Evolutionary conservation across 2,888 invertebrate species (phyloP).

Genomic region (Drosophila niveifrons): DNA sequence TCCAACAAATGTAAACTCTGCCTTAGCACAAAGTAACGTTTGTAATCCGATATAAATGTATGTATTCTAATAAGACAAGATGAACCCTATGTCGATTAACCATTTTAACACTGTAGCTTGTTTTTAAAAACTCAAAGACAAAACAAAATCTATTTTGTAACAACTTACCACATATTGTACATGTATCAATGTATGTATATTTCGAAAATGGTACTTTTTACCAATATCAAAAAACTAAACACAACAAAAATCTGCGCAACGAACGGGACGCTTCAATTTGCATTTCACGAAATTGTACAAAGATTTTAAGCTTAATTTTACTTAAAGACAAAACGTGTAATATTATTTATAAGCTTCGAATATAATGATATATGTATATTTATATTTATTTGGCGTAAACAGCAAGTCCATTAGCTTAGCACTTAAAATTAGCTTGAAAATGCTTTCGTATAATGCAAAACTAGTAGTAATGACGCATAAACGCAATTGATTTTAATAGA

Average conservation of each 20-base stretch:
- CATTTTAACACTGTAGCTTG: conserved; percentile 32
- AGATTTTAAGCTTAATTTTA: conserved; percentile 46
- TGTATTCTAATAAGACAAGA: conserved; percentile 49
- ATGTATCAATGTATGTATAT: conserved; percentile 35
- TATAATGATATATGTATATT: conserved; percentile 30
- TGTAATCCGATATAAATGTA: conserved; percentile 43
- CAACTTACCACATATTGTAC: conserved; percentile 48
- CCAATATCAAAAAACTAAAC: conserved; percentile 32
- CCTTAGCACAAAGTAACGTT: conserved; percentile 74
- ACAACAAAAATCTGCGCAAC: conserved; percentile 49
- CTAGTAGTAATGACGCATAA: conserved; percentile 24
- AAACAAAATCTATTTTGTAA: conserved; percentile 68
- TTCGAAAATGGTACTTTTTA: conserved; percentile 61
- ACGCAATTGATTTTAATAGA: conserved; percentile 57
- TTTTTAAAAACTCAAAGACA: conserved; percentile 30
- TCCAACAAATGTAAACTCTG: conserved; percentile 73
- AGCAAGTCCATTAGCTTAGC: conserved; percentile 64
- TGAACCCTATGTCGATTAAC: conserved; percentile 32
- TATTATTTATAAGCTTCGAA: conserved; percentile 62
- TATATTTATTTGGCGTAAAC: conserved; percentile 24
- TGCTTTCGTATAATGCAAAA: conserved; percentile 45
- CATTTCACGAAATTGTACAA: conserved; percentile 62
- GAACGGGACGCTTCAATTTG: conserved; percentile 58
- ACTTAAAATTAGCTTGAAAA: conserved; percentile 56
- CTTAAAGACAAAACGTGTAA: conserved; percentile 53